Conservation (phyloP, 30 jellyfish, hydroid and myxozoan genomes). For the Hydractinia symbiolongicarpus region DNA sequence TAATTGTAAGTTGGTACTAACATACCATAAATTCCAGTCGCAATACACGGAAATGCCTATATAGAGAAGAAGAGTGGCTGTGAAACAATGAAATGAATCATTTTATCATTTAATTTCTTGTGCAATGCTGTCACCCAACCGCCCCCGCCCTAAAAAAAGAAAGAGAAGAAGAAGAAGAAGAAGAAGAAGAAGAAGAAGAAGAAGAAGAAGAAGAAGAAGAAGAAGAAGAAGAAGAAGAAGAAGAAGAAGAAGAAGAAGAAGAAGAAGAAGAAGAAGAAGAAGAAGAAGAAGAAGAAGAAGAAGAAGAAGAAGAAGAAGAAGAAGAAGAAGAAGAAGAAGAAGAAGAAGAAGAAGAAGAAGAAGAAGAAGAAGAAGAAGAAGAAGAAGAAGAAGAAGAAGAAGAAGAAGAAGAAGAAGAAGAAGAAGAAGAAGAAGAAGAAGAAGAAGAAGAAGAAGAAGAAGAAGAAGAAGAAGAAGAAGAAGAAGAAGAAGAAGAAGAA, state of each 20-base stretch:
- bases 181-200: neutral
- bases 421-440: neutral
- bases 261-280: neutral
- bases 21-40: slow-evolving; percentile 92
- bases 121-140: neutral
- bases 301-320: neutral
- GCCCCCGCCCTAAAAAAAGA: neutral
- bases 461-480: neutral
- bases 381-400: neutral
- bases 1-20: neutral
- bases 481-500: neutral
- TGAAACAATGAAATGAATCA: neutral
- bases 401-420: neutral
- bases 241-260: neutral
- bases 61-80: neutral
- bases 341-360: neutral
- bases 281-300: neutral
- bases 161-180: neutral
- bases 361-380: neutral
- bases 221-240: neutral
- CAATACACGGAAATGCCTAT: slow-evolving; percentile 86
- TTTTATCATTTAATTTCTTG: neutral
- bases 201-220: neutral
- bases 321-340: neutral
- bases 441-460: neutral